Evolutionary conservation across 2,888 invertebrate species (phyloP).

Genomic region (Phyto melanocephala): DNA sequence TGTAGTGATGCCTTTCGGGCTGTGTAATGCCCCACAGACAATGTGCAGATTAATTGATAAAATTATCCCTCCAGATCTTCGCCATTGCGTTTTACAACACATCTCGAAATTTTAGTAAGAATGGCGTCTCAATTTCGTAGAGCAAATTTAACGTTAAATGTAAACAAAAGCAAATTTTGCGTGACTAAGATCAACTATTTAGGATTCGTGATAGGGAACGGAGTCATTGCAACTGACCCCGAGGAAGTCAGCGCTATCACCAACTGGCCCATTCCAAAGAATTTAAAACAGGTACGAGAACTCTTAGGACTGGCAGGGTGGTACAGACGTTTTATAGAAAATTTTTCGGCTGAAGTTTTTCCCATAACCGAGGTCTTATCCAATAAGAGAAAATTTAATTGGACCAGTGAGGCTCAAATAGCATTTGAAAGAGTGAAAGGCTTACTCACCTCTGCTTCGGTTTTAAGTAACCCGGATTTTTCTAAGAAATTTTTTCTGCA

Average conservation of each 20-base stretch:
- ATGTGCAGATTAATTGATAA: not conserved
- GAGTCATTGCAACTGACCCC: not conserved
- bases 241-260: not conserved
- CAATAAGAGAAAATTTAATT: not conserved
- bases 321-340: slow-evolving; percentile 22
- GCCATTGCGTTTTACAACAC: no score
- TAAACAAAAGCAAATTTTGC: no score
- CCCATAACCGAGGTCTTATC: not conserved
- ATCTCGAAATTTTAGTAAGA: no score
- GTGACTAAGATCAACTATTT: no score
- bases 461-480: not conserved
- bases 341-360: not conserved
- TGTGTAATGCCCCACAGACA: no score
- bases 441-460: no score
- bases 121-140: no score
- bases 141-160: no score
- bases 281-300: not conserved
- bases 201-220: no score
- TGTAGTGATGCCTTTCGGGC: not conserved
- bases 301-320: slow-evolving; percentile 13
- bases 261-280: slow-evolving; percentile 7
- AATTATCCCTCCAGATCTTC: no score
- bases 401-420: not conserved
- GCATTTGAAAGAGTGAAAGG: not conserved
- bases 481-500: not conserved